These are phyloP conservation scores for Sebastolobus alascanus DNA, from an alignment of 2,797 vertebrate species.

Conservation along the genomic window DNA sequence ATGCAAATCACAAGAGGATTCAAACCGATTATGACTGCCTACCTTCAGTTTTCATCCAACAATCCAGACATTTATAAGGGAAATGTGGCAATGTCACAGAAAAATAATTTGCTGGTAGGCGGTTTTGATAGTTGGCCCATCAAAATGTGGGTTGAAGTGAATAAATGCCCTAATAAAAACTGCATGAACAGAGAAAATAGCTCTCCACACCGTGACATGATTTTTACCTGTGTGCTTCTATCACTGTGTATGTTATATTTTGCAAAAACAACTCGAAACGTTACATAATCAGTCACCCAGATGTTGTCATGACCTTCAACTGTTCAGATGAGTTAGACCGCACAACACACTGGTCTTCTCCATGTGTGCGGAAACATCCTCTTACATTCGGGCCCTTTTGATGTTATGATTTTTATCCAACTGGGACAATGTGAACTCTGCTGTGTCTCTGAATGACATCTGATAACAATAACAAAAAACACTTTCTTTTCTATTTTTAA, in stretches of 20 bases:
- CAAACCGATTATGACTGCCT: neutral
- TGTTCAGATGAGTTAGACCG: neutral
- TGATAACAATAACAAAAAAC: neutral
- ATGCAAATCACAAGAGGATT: constrained; percentile 5
- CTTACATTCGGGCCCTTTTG: neutral
- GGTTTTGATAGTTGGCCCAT: neutral
- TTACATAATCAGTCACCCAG: neutral
- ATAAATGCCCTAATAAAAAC: neutral
- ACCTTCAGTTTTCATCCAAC: neutral
- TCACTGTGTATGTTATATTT: neutral
- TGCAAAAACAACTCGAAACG: neutral
- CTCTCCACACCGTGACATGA: neutral
- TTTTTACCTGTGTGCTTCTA: neutral
- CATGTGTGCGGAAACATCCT: neutral
- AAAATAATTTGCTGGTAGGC: neutral
- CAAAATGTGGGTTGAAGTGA: neutral
- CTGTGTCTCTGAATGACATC: neutral
- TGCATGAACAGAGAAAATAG: neutral
- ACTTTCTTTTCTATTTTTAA: constrained; percentile 64
- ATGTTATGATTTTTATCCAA: neutral
- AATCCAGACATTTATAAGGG: neutral
- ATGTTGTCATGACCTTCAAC: constrained; percentile 11
- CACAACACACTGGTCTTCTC: neutral
- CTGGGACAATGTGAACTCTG: neutral
- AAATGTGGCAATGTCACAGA: neutral